These are phyloP conservation scores for Mesaphorura yosii DNA, from an alignment of 1,140 invertebrate species.

Conservation along the genomic window DNA sequence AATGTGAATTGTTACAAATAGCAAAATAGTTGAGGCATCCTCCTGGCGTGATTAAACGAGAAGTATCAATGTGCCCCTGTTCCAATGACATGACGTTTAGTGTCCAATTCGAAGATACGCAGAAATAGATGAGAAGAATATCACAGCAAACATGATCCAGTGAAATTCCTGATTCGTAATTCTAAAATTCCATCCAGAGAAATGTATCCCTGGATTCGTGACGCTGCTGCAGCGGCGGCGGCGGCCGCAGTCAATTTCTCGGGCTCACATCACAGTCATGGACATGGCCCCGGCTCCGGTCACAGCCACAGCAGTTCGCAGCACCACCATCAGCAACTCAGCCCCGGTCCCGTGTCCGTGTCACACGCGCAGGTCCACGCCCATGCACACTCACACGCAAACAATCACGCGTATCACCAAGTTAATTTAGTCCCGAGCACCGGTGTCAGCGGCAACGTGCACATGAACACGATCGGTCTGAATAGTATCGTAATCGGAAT, in stretches of 20 bases:
- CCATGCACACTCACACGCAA: too few relatives aligned
- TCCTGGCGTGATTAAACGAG: too few relatives aligned
- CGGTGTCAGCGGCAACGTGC: too few relatives aligned
- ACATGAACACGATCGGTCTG: constrained; percentile 10
- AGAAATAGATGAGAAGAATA: neutral
- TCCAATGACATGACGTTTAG: neutral
- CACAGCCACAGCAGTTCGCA: constrained; percentile 9
- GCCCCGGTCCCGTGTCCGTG: too few relatives aligned
- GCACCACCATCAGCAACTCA: neutral
- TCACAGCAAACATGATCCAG: neutral
- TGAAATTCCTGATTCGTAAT: too few relatives aligned
- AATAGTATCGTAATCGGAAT: constrained; percentile 12
- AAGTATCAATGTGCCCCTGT: neutral
- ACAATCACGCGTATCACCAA: too few relatives aligned
- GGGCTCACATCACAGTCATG: constrained; percentile 21
- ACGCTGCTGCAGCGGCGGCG: constrained; percentile 44
- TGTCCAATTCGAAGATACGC: neutral
- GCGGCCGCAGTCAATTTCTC: constrained; percentile 40
- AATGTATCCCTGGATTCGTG: constrained; percentile 61
- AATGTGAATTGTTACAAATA: too few relatives aligned
- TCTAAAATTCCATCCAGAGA: too few relatives aligned
- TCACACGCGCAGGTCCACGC: too few relatives aligned
- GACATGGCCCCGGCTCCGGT: constrained; percentile 14
- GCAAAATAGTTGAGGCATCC: too few relatives aligned
- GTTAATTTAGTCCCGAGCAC: too few relatives aligned